Evolutionary conservation across 2,113 vertebrate genomes (phyloP).

Genomic region (Pelecanoides urinatrix): DNA sequence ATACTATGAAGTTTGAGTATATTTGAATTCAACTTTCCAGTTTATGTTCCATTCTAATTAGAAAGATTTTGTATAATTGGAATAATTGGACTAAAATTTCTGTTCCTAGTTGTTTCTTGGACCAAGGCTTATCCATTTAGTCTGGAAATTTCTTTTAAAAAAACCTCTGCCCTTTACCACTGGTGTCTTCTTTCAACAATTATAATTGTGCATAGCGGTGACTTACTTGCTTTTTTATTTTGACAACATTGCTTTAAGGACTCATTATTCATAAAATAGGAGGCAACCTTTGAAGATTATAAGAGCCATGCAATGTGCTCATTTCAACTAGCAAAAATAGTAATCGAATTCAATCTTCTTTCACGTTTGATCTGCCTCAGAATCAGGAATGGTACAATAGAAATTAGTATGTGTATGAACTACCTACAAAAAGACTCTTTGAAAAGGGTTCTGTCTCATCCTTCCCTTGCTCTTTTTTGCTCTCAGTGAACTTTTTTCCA

Average conservation of each 20-base stretch:
- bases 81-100: background rate
- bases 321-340: constrained; percentile 32
- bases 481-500: background rate
- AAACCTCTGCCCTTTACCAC: background rate
- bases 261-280: constrained; percentile 37
- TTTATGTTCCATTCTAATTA: background rate
- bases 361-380: constrained; percentile 42
- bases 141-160: background rate
- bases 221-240: constrained; percentile 29
- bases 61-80: background rate
- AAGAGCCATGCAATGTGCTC: background rate
- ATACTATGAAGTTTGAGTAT: background rate
- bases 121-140: background rate
- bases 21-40: background rate
- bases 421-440: constrained; percentile 6
- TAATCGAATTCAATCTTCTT: constrained; percentile 26
- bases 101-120: background rate
- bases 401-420: constrained; percentile 20
- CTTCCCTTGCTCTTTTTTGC: background rate
- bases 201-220: background rate
- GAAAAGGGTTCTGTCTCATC: background rate
- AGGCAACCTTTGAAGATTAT: constrained; percentile 54
- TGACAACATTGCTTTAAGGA: constrained; percentile 46
- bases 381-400: background rate
- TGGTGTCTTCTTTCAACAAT: background rate